phyloP scores from a whole-genome alignment of 2,113 vertebrate species.

The Mesoclemmys tuberculata region DNA sequence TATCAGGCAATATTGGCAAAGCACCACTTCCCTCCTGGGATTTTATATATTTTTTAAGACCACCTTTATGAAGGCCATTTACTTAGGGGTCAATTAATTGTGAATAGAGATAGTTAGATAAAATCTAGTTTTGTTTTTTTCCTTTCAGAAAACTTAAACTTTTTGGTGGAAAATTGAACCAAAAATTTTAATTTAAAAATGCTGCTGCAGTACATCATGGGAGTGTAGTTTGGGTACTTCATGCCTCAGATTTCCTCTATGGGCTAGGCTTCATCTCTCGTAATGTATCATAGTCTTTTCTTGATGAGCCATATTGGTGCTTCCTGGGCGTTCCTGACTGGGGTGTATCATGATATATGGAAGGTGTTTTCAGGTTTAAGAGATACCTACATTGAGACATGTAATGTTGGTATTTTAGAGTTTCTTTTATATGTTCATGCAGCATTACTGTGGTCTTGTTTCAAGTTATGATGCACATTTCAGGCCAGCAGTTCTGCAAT shows the following conservation, averaged over 20 bases:
- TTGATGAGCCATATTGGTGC: not conserved
- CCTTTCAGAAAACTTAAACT: too few relatives aligned
- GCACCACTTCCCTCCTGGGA: not conserved
- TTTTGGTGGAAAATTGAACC: too few relatives aligned
- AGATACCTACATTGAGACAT: not conserved
- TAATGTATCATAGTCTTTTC: not conserved
- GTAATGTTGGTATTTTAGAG: not conserved
- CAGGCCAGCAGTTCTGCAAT: not conserved
- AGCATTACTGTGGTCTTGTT: not conserved
- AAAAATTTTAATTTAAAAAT: too few relatives aligned
- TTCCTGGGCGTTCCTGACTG: not conserved
- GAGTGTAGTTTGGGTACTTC: not conserved
- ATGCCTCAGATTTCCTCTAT: not conserved
- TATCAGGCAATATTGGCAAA: not conserved
- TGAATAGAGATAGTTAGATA: not conserved
- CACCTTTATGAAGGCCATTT: not conserved
- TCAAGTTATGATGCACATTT: not conserved
- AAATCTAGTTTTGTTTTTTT: not conserved
- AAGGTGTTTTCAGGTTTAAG: not conserved
- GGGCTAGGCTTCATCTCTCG: not conserved
- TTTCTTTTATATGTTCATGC: not conserved
- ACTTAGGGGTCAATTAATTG: not conserved
- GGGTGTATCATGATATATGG: not conserved
- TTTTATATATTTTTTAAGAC: not conserved
- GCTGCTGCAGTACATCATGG: not conserved